Base-by-base conservation (phyloP, 2,888 invertebrate genomes). In the Cheilosia pagana region DNA sequence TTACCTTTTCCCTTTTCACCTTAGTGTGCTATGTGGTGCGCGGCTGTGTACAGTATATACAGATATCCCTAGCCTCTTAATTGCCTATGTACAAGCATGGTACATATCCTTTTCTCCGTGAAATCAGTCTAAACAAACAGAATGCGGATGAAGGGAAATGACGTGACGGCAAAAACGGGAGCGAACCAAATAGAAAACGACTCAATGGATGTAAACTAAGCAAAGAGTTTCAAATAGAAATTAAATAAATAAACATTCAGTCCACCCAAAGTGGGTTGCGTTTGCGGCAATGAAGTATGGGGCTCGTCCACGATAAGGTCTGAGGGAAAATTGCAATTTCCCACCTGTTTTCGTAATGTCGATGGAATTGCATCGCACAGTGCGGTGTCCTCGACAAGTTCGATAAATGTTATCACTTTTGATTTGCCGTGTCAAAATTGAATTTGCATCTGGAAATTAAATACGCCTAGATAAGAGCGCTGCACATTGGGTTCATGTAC, bases 71-170 rank as follows among this genome's bases (percentile, higher is more conserved):
- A 50, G 48, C 50, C 52, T 21, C 72, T 48, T 83, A 83, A 83
- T 83, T 74, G 74, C 68, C 68, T 78, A 63, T 74, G 59, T 78
- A 78, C 55, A 8, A 71, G 43, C 41, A 72, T 35, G 55, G 28
- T 50, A n/a, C 50, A 52, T 28, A 55, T 78, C 53, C 62, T 53
- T 63, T 65, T 79, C 31, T 31, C 31, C 35, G 23, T 57, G 31
- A 79, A 85, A 79, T 70, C 79, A 70, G 79, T 79, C 60, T 71
- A 75, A 79, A 67, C 60, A 85, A 85, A 79, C 79, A 82, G 35
- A 77, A 63, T 55, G 59, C 53, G 35, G 7, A 52, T 14, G 50
- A 7, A 25, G 23, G 14, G 41, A 55, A 60, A 50, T 19, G 45
- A 31, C 72, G 50, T 53, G 53, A 59, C 60, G 55, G 63, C 14